Base-by-base conservation (phyloP, 2,888 invertebrate species). In the Papilio elwesi region DNA sequence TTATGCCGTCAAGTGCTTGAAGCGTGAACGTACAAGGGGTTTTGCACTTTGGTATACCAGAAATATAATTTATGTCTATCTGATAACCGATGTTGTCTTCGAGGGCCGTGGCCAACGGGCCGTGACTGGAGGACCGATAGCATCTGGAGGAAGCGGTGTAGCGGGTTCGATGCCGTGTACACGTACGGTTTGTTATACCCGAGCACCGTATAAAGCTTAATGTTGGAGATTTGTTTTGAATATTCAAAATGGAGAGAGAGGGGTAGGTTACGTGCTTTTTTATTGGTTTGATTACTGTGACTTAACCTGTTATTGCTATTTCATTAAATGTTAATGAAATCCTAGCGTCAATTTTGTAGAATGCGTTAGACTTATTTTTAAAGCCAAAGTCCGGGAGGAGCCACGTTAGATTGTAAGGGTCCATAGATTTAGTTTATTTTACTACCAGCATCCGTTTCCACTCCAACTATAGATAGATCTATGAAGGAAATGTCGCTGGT, bases 41-140 rank as follows among this genome's bases (percentile, higher is more conserved):
- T 73, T 68, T 68, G 73, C 73, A 64, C 64, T 72, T 68, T 55
- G 53, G 48, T 68, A 68, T 53, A 68, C 71, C 71, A 72, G 67
- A 68, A 63, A 63, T 72, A 72, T 76, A 78, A 76, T 77, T 77
- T 77, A 79, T 78, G 74, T 64, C 72, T 76, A 79, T 79, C 75
- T 77, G 78, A 77, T 78, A 75, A 78, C 74, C 75, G 70, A 76
- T 74, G 77, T 76, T 78, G 78, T 79, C 77, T 74, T 73, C 68
- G 74, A 74, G 71, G 66, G 71, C 78, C 76, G 75, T 75, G 75
- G 55, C 70, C 79, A 76, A 70, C 76, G 64, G 78, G 75, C 75
- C 79, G 79, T 74, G 71, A 72, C 71, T 59, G 15, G 59, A 9
- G 51, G 15, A 16, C 57, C 15, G 71, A 72, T 72, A 68, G 15